Base-by-base conservation (phyloP, 2,113 vertebrate genomes). In the Carassius gibelio region DNA sequence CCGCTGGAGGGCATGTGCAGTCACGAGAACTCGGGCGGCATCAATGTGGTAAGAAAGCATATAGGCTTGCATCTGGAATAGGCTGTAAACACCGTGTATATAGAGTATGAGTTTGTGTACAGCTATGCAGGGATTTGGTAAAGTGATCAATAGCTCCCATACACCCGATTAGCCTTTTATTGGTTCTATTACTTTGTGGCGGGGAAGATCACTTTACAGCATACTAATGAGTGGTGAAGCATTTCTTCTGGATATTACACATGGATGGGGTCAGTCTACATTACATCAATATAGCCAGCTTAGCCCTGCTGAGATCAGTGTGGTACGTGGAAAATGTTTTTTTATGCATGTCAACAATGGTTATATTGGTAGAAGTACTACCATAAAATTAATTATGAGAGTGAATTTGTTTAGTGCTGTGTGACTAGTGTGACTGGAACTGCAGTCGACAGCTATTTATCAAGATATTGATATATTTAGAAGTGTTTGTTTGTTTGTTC, bases 1-100 rank as follows among this genome's bases (percentile, higher is more conserved):
- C 96, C 97, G 0, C 91, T 99, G 86, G 95, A 96, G 85, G 97
- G 97, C 42, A 98, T 99, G 96, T 99, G 97, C 92, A 94, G 91
- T 2, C 59, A 90, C 0, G 96, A 98, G 57, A 98, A 96, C 91
- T 99, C 97, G 0, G 97, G 97, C 62, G 98, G 97, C 2, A 97
- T 99, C 91, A 99, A 96, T 1, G 92, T 95, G 95, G 98, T 85
- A 50, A 1, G 78, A 62, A 30, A 50, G 61, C 38, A 11, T 34
- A n/a, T 10, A 68, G 19, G 23, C 23, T 45, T 78, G 19, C n/a
- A 72, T 45, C 26, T 76, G 45, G 36, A 78, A 23, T 45, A 68
- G 26, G 21, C 72, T 82, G 48, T 77, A 82, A 45, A 71, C 26
- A 45, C 4, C 75, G 72, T 76, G 30, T 34, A 59, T 66, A 71